phyloP scores from a whole-genome alignment of 2,113 vertebrate species.

The Sigmodon hispidus region DNA sequence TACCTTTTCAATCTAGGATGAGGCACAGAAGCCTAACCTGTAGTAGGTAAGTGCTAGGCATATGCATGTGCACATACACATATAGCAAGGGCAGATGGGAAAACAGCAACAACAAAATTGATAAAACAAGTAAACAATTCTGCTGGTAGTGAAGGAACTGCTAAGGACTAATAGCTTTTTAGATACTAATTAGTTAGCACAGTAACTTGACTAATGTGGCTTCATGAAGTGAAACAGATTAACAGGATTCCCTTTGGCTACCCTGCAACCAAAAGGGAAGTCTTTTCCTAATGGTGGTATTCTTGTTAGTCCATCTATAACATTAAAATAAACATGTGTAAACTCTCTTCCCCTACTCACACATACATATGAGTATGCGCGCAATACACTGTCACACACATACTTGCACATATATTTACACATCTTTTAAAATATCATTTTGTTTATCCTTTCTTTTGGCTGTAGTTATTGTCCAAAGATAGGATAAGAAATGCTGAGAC shows the following conservation, averaged over 20 bases:
- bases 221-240: not conserved
- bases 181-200: not conserved
- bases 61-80: no score
- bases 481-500: conserved; percentile 29
- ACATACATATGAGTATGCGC: not conserved
- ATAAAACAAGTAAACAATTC: not conserved
- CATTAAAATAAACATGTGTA: not conserved
- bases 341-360: not conserved
- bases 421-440: not conserved
- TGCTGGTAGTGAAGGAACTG: not conserved
- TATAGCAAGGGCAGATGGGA: not conserved
- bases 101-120: not conserved
- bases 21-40: not conserved
- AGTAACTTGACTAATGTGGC: not conserved
- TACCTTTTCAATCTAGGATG: not conserved
- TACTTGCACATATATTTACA: no score
- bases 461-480: conserved; percentile 39
- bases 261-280: not conserved
- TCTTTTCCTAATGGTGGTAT: not conserved
- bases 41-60: not conserved
- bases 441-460: conserved; percentile 28
- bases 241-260: not conserved
- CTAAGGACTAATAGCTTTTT: not conserved
- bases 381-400: not conserved
- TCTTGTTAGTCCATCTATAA: not conserved